Evolutionary conservation across 2,113 vertebrate genomes (phyloP).

Genomic region (Bagarius yarrelli): DNA sequence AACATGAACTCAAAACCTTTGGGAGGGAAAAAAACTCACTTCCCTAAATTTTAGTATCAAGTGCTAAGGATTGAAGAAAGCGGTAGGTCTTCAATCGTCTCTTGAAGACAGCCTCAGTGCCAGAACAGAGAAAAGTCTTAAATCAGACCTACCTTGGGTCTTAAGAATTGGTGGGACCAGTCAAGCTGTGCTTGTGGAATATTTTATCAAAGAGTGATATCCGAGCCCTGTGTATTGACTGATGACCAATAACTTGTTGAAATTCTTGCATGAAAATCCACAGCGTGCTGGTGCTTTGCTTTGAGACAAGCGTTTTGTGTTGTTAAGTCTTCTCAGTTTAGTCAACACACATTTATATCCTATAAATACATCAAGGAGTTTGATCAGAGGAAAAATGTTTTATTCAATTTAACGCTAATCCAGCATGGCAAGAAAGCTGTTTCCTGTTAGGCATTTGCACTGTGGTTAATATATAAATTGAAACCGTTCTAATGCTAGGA

Average conservation of each 20-base stretch:
- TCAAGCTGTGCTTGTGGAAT: no score
- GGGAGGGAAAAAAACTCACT: no score
- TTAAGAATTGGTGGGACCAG: no score
- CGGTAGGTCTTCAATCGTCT: no score
- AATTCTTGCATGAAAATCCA: not conserved
- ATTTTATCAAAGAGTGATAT: no score
- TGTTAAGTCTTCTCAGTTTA: not conserved
- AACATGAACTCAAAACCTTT: no score
- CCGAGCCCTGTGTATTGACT: not conserved
- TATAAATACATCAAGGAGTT: not conserved
- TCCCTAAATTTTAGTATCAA: no score
- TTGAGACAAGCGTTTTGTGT: not conserved
- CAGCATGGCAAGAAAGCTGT: not conserved
- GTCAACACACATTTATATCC: not conserved
- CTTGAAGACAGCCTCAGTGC: no score
- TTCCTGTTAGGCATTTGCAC: not conserved
- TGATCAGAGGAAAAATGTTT: not conserved
- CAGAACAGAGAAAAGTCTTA: no score
- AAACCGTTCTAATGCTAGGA: not conserved
- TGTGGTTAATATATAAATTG: not conserved
- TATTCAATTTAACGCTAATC: not conserved
- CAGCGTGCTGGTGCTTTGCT: not conserved
- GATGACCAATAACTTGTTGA: not conserved
- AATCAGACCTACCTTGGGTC: no score
- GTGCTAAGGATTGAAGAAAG: no score